These are phyloP conservation scores for Entelurus aequoreus DNA, from an alignment of 2,113 vertebrate genomes.

Conservation along the genomic window DNA sequence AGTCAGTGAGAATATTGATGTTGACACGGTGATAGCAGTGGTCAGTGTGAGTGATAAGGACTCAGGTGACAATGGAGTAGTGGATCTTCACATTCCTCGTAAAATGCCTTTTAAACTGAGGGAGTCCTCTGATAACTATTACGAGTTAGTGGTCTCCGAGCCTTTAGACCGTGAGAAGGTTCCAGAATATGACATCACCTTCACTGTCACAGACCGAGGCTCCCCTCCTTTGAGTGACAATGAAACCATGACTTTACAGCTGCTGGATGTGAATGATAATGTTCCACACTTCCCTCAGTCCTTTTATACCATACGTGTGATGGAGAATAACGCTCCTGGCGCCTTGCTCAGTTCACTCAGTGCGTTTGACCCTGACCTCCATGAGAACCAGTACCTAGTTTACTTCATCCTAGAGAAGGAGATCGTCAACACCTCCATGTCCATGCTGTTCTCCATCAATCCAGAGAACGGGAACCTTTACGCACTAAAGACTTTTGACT, in stretches of 20 bases:
- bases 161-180: conserved; percentile 49
- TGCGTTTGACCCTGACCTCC: conserved; percentile 70
- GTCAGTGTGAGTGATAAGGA: conserved; percentile 50
- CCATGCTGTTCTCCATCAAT: conserved; percentile 78
- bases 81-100: conserved; percentile 44
- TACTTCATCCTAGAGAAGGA: conserved; percentile 72
- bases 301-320: conserved; percentile 59
- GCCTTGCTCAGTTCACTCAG: conserved; percentile 73
- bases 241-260: conserved; percentile 52
- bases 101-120: conserved; percentile 49
- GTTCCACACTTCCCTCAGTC: conserved; percentile 52
- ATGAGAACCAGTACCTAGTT: conserved; percentile 74
- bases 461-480: conserved; percentile 79
- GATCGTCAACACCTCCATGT: conserved; percentile 72
- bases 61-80: conserved; percentile 47
- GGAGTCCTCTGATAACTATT: conserved; percentile 52
- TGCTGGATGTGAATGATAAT: conserved; percentile 57
- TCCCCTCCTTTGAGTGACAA: conserved; percentile 54
- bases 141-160: conserved; percentile 49
- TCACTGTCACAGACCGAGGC: conserved; percentile 56
- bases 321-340: conserved; percentile 77
- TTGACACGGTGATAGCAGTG: conserved; percentile 48
- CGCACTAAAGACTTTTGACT: conserved; percentile 79
- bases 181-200: conserved; percentile 52
- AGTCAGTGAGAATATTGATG: conserved; percentile 35